Evolutionary conservation across 2,888 invertebrate genomes (phyloP).

Genomic region (Agrochola circellaris): DNA sequence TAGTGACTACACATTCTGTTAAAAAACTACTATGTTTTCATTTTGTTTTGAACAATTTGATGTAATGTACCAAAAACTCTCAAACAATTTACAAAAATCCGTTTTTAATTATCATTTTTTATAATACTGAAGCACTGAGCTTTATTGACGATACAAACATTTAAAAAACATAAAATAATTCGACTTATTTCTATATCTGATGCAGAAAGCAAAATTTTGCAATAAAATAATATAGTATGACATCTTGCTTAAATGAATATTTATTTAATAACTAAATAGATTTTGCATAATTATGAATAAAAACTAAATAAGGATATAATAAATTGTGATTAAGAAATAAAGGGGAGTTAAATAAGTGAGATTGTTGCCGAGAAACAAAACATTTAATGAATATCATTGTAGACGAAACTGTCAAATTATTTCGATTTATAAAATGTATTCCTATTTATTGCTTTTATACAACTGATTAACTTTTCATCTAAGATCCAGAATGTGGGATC

Average conservation of each 20-base stretch:
- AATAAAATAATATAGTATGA: conserved; percentile 39
- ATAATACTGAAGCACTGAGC: conserved; percentile 54
- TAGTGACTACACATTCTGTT: conserved; percentile 53
- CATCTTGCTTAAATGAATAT: conserved; percentile 36
- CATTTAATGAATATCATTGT: not conserved
- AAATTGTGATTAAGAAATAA: conserved; percentile 36
- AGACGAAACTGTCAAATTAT: not conserved
- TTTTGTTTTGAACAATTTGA: conserved; percentile 1
- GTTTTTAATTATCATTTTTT: conserved; percentile 1
- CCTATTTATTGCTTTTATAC: not conserved
- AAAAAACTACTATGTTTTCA: conserved; percentile 23
- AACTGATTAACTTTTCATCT: not conserved
- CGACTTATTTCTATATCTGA: conserved; percentile 37
- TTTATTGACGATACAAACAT: conserved; percentile 31
- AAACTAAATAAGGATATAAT: not conserved
- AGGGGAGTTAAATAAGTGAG: not conserved
- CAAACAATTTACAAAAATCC: conserved; percentile 17
- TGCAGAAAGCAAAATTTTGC: conserved; percentile 54
- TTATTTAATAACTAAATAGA: conserved; percentile 5
- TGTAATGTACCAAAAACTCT: conserved; percentile 25
- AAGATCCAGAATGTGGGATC: not conserved
- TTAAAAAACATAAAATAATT: conserved; percentile 28
- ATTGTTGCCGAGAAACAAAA: conserved; percentile 13
- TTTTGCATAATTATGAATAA: conserved; percentile 2
- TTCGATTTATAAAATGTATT: not conserved